Evolutionary conservation across 1,140 invertebrate genomes (phyloP), one percentile per base, ranked within the genome.

Genomic region (Ganaspis sp.): DNA sequence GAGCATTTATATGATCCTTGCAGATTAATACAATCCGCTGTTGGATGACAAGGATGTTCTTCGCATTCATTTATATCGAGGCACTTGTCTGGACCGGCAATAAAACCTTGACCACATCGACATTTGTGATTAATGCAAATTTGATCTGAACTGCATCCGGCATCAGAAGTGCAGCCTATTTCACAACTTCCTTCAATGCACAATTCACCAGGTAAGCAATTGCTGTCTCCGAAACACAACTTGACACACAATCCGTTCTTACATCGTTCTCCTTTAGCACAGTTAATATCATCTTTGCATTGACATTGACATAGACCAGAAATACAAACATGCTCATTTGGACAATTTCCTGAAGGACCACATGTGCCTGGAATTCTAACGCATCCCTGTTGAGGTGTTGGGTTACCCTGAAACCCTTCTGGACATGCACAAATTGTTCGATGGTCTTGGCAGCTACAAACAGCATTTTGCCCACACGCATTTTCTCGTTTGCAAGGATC

Each of bases 371-470:
- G 94, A 73, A 96, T 93, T 82, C 97, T 90, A 11, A 97, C 94
- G 85, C 97, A 98, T 2, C 96, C 96, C 90, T 98, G 95, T 86
- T 97, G 93, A 4, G 97, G 94, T n/a, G 94, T 95, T n/a, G 96
- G 96, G 83, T 95, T 96, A 5, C 95, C 96, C 87, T 96, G 94
- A 86, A 98, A 98, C 38, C 96, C 96, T 37, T 93, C 86, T 0
- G 96, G 96, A 86, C 97, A 98, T 69, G 93, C 92, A 87, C 97
- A 98, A 23, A 92, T 91, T 1, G 94, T 94, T 17, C 91, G 92
- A 83, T 96, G 96, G 83, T 96, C 93, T 17, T 93, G 85, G 82
- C 95, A 95, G 58, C 92, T 93, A 86, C 96, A 98, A 29, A 95
- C 91, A 6, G 96, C 95, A 89, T 98, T 98, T 1, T 95, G 94